These are phyloP conservation scores for Mormyrus hasselquistii DNA, from an alignment of 2,797 vertebrate species.

Conservation along the genomic window DNA sequence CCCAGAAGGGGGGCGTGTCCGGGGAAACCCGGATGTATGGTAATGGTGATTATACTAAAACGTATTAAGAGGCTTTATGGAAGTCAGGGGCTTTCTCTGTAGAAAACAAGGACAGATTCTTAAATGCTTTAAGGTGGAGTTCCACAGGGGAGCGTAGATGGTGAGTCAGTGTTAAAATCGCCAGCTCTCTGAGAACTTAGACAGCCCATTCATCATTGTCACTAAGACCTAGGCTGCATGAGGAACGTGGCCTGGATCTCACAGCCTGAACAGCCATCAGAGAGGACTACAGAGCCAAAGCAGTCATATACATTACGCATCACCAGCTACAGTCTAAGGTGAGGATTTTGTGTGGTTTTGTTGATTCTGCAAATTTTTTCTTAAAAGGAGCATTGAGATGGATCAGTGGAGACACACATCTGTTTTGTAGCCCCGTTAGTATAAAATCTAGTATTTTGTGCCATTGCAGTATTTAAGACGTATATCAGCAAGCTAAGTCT, in stretches of 20 bases:
- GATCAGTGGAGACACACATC: not conserved
- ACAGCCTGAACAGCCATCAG: too few species aligned
- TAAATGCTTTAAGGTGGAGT: not conserved
- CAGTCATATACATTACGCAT: not conserved
- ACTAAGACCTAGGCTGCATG: not conserved
- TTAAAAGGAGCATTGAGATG: not conserved
- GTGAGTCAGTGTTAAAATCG: conserved; percentile 9
- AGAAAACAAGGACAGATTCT: not conserved
- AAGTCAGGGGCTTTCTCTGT: not conserved
- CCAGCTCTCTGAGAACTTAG: conserved; percentile 12
- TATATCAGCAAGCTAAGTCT: not conserved
- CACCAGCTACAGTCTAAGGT: not conserved
- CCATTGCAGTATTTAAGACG: not conserved
- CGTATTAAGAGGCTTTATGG: not conserved
- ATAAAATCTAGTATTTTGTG: not conserved
- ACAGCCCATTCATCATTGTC: conserved; percentile 7
- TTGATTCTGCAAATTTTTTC: not conserved
- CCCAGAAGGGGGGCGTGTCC: not conserved
- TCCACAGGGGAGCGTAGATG: not conserved
- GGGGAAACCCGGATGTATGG: not conserved
- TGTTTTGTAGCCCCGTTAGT: not conserved
- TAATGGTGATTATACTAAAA: not conserved
- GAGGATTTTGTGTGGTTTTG: not conserved
- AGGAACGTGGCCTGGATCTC: not conserved
- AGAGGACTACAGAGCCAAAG: not conserved